Base-by-base conservation (phyloP, 1,140 invertebrate genomes). In the Chelonus insularis region DNA sequence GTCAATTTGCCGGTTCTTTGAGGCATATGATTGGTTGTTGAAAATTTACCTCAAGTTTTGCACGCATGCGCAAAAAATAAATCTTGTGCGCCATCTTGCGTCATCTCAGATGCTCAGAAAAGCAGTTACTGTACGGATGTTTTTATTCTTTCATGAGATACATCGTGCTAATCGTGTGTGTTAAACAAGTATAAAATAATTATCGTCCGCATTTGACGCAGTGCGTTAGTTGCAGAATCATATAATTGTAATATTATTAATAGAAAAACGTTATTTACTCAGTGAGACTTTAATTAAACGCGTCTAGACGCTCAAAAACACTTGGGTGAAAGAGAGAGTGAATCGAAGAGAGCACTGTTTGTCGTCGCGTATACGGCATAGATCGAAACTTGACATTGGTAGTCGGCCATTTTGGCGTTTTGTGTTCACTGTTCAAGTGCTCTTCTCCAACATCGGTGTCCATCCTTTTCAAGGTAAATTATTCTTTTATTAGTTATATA, bases 371-470 rank as follows among this genome's bases (percentile, higher is more conserved):
- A 41, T 64, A 60, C 62, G 51, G 39, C 32, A 61, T 68, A 64
- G 51, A 57, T 63, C 59, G 66, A 72, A 73, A 69, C 69, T 75
- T 76, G 76, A 78, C 74, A 77, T 76, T 76, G 75, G 70, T 65
- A 21, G 57, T 70, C 77, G 73, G 77, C 77, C 77, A 79, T 79
- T 76, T 79, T 79, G 74, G 70, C 74, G 69, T 75, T 70, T 75
- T 76, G 73, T 75, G 39, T 34, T 75, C 69, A 69, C 67, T 65
- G 65, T 74, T 73, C 72, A 67, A 73, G 71, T 69, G 67, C 37
- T 69, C 69, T 59, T 48, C 64, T 64, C 68, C 70, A 62, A 70
- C 68, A 78, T 76, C 74, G 70, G 71, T 67, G 66, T 70, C 71
- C 76, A 77, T 76, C 72, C 68, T 69, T 77, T 69, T 68, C 57